A percentile compares a stretch with the other conserved stretches of the same genome.
phyloP scores from a whole-genome alignment of 1,140 invertebrate species.

The Papilio polyxenes region DNA sequence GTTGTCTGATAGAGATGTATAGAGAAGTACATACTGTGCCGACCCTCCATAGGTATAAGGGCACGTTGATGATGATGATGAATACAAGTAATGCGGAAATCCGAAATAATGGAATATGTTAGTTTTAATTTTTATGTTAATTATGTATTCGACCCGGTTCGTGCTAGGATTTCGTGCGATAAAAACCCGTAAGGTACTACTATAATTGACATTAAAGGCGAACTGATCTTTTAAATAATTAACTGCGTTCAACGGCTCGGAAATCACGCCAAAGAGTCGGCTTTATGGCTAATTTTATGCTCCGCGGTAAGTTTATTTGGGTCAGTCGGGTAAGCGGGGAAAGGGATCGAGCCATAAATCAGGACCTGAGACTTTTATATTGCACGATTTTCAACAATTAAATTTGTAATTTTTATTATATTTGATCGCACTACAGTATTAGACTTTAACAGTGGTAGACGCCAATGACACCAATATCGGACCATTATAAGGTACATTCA shows the following conservation, averaged over 20 bases:
- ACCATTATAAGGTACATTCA: neutral
- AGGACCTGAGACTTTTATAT: conserved; percentile 4
- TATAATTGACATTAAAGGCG: conserved; percentile 28
- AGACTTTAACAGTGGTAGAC: too few relatives aligned
- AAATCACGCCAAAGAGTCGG: conserved; percentile 36
- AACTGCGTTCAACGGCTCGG: conserved; percentile 41
- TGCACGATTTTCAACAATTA: neutral
- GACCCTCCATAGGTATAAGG: too few relatives aligned
- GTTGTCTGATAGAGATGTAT: too few relatives aligned
- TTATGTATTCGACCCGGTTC: neutral
- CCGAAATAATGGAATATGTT: neutral
- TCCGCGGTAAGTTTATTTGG: conserved; percentile 31
- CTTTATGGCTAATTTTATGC: conserved; percentile 37
- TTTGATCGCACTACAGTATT: neutral
- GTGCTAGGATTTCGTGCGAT: neutral
- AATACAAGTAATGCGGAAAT: too few relatives aligned
- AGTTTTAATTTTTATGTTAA: neutral
- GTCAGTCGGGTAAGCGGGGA: conserved; percentile 24
- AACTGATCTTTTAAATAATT: conserved; percentile 46
- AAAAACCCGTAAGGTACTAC: neutral
- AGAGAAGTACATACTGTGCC: too few relatives aligned
- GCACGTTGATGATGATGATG: too few relatives aligned
- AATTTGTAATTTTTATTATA: neutral
- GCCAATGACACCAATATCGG: too few relatives aligned
- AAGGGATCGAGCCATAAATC: conserved; percentile 29